Base-by-base conservation (phyloP, 2,888 invertebrate species). In the Hirtodrosophila confusa region DNA sequence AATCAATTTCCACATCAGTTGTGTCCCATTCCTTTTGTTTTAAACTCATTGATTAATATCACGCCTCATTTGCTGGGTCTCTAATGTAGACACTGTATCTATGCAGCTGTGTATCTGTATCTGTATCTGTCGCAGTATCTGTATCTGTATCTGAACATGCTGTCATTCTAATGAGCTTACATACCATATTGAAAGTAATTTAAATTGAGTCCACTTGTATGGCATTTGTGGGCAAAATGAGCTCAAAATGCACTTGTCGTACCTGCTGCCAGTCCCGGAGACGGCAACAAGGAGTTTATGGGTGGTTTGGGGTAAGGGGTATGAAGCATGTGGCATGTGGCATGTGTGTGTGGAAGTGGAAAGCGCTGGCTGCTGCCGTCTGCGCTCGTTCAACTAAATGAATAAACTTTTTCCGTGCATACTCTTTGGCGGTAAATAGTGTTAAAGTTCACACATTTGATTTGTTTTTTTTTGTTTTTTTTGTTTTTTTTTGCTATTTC, bases 381-480 rank as follows among this genome's bases (percentile, higher is more conserved):
- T 87, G 78, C 66, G 71, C 86, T 78, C 82, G 78, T 74, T 82
- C 69, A 85, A 78, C 86, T 87, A 87, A 83, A 87, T 83, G 86
- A 83, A 83, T 83, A 83, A 83, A 87, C 83, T 83, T 83, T 83
- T 83, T 85, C 73, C 83, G 70, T 78, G 88, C 88, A 85, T 70
- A 86, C 86, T 83, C 76, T 83, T 87, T 66, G 74, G 83, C 69
- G 86, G 88, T 88, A 86, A 88, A 83, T 86, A 83, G 88, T 86
- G 88, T 88, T 86, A 82, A 86, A 88, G 79, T 88, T 84, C 88
- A 86, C 83, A 84, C 83, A 84, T 84, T 86, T 88, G 88, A 84
- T 88, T 84, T 86, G 71, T 65, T 74, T 86, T 84, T 74, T 43
- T 39, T 7, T 17, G 1, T 17, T 17, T 17, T 17, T 17, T 17